phyloP scores from a whole-genome alignment of 2,888 invertebrate genomes.

The Epirrita christyi region DNA sequence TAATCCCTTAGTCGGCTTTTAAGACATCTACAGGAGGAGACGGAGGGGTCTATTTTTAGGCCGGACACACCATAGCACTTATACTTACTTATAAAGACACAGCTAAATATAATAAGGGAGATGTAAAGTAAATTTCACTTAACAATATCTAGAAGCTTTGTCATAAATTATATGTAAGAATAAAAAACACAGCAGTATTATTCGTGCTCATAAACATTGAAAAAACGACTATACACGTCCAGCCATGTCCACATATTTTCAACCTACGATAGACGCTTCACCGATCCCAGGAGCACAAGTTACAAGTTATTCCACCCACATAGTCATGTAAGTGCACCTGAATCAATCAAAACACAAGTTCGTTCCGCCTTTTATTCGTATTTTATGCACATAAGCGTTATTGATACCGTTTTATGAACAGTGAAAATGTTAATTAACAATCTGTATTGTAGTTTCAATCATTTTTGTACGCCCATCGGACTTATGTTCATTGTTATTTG shows the following conservation, averaged over 20 bases:
- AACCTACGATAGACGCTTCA: constrained; percentile 38
- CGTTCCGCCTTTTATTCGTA: constrained; percentile 70
- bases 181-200: too few species aligned
- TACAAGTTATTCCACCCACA: constrained; percentile 83
- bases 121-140: too few species aligned
- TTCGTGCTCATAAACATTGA: too few species aligned
- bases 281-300: constrained; percentile 65
- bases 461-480: constrained; percentile 33
- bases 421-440: constrained; percentile 54
- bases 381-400: constrained; percentile 64
- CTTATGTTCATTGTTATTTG: constrained; percentile 34
- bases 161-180: too few species aligned
- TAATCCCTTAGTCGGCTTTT: too few species aligned
- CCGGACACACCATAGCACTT: too few species aligned
- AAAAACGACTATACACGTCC: constrained; percentile 7
- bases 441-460: constrained; percentile 38
- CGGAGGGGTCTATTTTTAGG: too few species aligned
- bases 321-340: constrained; percentile 79
- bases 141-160: too few species aligned
- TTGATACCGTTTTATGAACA: constrained; percentile 66
- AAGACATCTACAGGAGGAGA: too few species aligned
- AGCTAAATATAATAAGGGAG: too few species aligned
- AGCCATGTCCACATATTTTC: constrained; percentile 52
- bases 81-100: too few species aligned
- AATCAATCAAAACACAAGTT: constrained; percentile 77